A percentile compares a stretch with the other conserved stretches of the same genome.
phyloP scores from a whole-genome alignment of 2,113 vertebrate genomes.

The Dolichallabes microphthalmus region DNA sequence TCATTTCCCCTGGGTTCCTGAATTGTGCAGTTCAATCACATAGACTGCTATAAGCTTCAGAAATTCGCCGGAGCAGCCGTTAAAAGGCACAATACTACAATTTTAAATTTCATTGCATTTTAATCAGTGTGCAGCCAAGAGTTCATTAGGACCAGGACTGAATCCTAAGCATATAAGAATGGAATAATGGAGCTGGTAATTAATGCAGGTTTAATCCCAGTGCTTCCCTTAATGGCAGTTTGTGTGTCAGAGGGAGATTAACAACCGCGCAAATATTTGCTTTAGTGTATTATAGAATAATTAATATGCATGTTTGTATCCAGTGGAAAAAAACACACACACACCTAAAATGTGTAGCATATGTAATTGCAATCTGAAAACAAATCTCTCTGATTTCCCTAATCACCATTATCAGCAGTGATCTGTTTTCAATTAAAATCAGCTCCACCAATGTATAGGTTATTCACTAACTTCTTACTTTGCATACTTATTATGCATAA shows the following conservation, averaged over 20 bases:
- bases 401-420: slow-evolving; percentile 17
- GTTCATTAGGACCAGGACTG: slow-evolving; percentile 40
- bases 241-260: slow-evolving; percentile 36
- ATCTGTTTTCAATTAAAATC: slow-evolving; percentile 12
- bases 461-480: slow-evolving; percentile 8
- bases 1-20: slow-evolving; percentile 5
- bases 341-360: neutral
- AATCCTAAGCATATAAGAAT: slow-evolving; percentile 41
- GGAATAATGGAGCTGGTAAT: slow-evolving; percentile 40
- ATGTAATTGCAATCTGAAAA: slow-evolving; percentile 13
- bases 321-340: neutral
- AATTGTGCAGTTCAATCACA: slow-evolving; percentile 23
- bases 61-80: slow-evolving; percentile 22
- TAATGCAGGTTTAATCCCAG: slow-evolving; percentile 46
- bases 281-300: slow-evolving; percentile 25
- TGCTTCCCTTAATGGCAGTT: slow-evolving; percentile 19
- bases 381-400: neutral
- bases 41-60: slow-evolving; percentile 24
- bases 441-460: slow-evolving; percentile 4
- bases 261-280: slow-evolving; percentile 28
- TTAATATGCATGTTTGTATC: slow-evolving; percentile 28
- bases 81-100: slow-evolving; percentile 44
- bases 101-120: slow-evolving; percentile 46
- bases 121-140: slow-evolving; percentile 44
- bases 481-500: slow-evolving; percentile 12